phyloP scores from a whole-genome alignment of 2,888 invertebrate genomes.

The Argyresthia goedartella region DNA sequence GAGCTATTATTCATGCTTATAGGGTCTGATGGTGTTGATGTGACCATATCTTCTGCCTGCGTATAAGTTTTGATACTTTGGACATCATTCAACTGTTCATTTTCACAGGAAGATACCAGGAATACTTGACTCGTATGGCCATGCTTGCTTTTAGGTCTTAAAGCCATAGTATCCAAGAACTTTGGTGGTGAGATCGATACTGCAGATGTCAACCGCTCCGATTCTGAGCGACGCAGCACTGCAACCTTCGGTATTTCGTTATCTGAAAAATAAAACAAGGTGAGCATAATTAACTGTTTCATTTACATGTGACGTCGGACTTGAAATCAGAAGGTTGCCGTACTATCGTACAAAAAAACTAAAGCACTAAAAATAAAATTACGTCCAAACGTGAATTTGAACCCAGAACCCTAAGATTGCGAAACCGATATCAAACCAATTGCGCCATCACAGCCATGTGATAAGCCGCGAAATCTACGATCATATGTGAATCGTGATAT shows the following conservation, averaged over 20 bases:
- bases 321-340: too few species aligned
- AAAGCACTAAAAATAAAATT: too few species aligned
- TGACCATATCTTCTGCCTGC: constrained; percentile 1
- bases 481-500: too few species aligned
- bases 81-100: neutral
- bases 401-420: too few species aligned
- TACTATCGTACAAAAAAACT: too few species aligned
- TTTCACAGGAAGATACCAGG: constrained; percentile 38
- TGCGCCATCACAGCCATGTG: too few species aligned
- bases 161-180: constrained; percentile 88
- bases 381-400: too few species aligned
- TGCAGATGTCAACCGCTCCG: constrained; percentile 47
- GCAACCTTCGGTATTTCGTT: constrained; percentile 53
- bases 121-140: constrained; percentile 75
- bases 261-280: constrained; percentile 37
- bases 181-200: constrained; percentile 65
- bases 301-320: too few species aligned
- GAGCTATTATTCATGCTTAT: constrained; percentile 18
- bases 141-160: constrained; percentile 75
- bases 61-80: neutral
- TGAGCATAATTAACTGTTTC: too few species aligned
- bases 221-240: constrained; percentile 56
- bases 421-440: too few species aligned
- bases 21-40: constrained; percentile 9
- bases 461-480: too few species aligned